Percentiles rank a stretch among this genome's conserved stretches.
phyloP scores from a whole-genome alignment of 2,888 invertebrate genomes.

The Ommatoiulus sabulosus region DNA sequence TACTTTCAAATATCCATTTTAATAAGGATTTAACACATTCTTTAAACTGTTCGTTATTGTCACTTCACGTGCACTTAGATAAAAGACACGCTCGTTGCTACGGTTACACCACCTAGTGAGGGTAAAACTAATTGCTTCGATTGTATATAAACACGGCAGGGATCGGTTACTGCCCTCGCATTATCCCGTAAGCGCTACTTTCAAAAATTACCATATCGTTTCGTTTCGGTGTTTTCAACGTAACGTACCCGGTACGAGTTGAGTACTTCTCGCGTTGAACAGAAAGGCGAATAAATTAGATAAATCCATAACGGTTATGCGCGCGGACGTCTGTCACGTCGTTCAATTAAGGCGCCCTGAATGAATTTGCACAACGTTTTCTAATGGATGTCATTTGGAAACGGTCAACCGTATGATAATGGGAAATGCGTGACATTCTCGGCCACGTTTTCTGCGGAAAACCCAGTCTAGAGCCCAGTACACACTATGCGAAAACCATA shows the following conservation, averaged over 20 bases:
- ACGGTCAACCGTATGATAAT: background rate
- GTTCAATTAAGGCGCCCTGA: background rate
- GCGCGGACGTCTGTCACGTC: background rate
- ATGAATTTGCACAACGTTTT: background rate
- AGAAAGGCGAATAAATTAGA: conserved; percentile 27
- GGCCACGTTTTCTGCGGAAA: too few relatives aligned
- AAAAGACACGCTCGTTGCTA: background rate
- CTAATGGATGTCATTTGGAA: background rate
- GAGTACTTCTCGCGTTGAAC: background rate
- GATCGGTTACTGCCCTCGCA: background rate
- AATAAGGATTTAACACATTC: too few relatives aligned
- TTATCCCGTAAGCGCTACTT: background rate
- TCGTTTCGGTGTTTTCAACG: background rate
- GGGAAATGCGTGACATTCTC: background rate
- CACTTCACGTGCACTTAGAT: background rate
- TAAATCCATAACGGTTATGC: conserved; percentile 34
- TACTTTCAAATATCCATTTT: too few relatives aligned
- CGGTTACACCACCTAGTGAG: background rate
- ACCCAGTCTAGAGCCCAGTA: too few relatives aligned
- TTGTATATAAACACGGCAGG: background rate
- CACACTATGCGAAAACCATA: too few relatives aligned
- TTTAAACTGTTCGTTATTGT: background rate
- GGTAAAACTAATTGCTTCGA: background rate
- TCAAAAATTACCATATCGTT: background rate
- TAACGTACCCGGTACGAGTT: background rate